Percentiles rank a stretch among this genome's conserved stretches.
These are phyloP conservation scores for Drosophila lutescens DNA, from an alignment of 2,888 invertebrate species.

Conservation along the genomic window DNA sequence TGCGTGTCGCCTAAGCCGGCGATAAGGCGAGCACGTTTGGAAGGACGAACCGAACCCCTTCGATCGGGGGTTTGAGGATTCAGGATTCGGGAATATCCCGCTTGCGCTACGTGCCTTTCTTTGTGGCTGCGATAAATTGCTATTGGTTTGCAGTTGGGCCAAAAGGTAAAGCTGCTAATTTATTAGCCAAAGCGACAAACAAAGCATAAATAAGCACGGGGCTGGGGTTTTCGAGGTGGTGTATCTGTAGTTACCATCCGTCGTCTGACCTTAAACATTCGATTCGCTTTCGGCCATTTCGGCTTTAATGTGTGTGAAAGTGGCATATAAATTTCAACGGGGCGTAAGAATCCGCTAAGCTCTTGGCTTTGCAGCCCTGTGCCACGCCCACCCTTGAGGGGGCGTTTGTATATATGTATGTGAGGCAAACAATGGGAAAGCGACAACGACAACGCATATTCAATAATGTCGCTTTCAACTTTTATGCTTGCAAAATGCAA, in stretches of 20 bases:
- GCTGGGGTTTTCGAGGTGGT: not conserved
- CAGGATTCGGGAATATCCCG: slow-evolving; percentile 3
- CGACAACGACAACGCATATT: slow-evolving; percentile 64
- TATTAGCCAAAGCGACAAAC: slow-evolving; percentile 73
- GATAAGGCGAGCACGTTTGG: slow-evolving; percentile 77
- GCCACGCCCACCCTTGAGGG: slow-evolving; percentile 19
- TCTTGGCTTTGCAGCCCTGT: slow-evolving; percentile 42
- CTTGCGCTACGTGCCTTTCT: slow-evolving; percentile 65
- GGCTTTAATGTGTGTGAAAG: slow-evolving; percentile 62
- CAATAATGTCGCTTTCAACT: slow-evolving; percentile 80
- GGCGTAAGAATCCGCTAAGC: slow-evolving; percentile 70
- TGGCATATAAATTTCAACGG: slow-evolving; percentile 73
- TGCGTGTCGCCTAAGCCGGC: slow-evolving; percentile 76
- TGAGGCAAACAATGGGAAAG: slow-evolving; percentile 63
- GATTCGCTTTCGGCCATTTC: slow-evolving; percentile 33
- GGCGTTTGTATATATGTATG: slow-evolving; percentile 9
- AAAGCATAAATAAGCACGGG: slow-evolving; percentile 72
- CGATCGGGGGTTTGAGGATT: slow-evolving; percentile 1
- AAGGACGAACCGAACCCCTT: slow-evolving; percentile 29
- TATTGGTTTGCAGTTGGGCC: slow-evolving; percentile 69
- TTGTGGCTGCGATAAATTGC: slow-evolving; percentile 74
- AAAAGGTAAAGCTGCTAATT: slow-evolving; percentile 81
- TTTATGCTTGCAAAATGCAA: slow-evolving; percentile 70
- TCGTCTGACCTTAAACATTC: slow-evolving; percentile 49
- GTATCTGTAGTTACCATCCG: slow-evolving; percentile 30